Evolutionary conservation across 2,113 vertebrate species (phyloP), one percentile per base, ranked within the genome.

Genomic region (Tilapia sparmanii): DNA sequence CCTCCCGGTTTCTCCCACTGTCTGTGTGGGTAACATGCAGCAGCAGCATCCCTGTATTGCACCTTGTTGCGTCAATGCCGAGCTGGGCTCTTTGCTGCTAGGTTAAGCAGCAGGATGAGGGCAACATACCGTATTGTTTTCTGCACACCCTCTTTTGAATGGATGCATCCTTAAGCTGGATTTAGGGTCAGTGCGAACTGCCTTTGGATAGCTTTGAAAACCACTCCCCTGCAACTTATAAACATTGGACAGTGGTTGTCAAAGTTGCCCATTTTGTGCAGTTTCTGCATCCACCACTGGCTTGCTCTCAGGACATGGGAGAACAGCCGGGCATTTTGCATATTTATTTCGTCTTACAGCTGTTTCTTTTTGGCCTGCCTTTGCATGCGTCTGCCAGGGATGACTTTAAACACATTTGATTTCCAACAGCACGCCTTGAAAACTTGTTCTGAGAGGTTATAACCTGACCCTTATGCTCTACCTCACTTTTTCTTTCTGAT

Each of bases 51-150:
- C 42, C 84, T 87, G 80, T 87, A 86, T 96, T 96, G 94, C 95
- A 92, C 87, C 66, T 86, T 90, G 90, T 96, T 95, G 95, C 95
- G 84, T 96, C 95, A 96, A 96, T 91, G 89, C 88, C 80, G 54
- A 82, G 80, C 50, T 61, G 87, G 88, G 86, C 86, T 86, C 24
- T 31, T 50, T 81, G 91, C 29, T 8, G 78, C 89, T 85, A 87
- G 90, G 89, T 90, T 90, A 73, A 68, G 76, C 83, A 31, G 82
- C 87, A 85, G 86, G 82, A 82, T 79, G 63, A 73, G 85, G 81
- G 85, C 61, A 86, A 68, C 59, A 5, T 68, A 40, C 29, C 57
- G 4, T 80, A 82, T 68, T 86, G 82, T 89, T 94, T 84, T 87
- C 82, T 86, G 55, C 81, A 31, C 22, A 19, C 26, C 80, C 40